Evolutionary conservation across 30 jellyfish, hydroid and myxozoan genomes (phyloP), one percentile per base, ranked within the genome.

Genomic region (Cassiopea andromeda): DNA sequence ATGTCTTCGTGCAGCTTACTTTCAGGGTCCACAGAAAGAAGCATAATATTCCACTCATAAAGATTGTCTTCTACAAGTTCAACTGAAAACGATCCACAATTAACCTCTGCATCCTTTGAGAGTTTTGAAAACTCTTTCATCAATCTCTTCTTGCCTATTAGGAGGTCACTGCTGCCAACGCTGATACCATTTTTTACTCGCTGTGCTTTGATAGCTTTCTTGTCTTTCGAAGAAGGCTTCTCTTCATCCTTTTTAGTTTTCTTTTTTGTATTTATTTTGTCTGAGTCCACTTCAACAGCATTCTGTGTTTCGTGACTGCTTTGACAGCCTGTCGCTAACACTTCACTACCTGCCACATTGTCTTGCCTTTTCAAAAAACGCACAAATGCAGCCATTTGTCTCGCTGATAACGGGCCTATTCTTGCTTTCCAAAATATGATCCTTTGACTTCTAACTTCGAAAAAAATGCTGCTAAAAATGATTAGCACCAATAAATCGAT

Each of bases 41-140:
- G 85, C 71, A 68, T 82, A 46, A 93, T 81, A 80, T 87, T 88
- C 98, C 98, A 93, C 44, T 93, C 98, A 61, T 50, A 85, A 57
- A 93, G 85, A 18, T 85, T 78, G 27, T 89, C 96, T 19, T 88
- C 95, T 14, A 93, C 97, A 17, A 93, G 91, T 72, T 93, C 98
- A 17, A 87, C 95, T 1, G 94, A 46, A 84, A 93, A 93, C 43
- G 86, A 73, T 3, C 88, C 68, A 16, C 61, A 6, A 44, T 38
- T 50, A 1, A 46, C 80, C 46, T 68, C 96, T 2, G 90, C 5
- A 46, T 49, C 83, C 44, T 86, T 77, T 43, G 92, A 75, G 44
- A 89, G 50, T 50, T 78, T 90, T 48, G 61, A 77, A 75, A 70
- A 93, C 84, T 93, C 98, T 48, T 80, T 89, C 98, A 89, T 93